Evolutionary conservation across 2,797 vertebrate species (phyloP).

Genomic region (Jordanella pulchra): DNA sequence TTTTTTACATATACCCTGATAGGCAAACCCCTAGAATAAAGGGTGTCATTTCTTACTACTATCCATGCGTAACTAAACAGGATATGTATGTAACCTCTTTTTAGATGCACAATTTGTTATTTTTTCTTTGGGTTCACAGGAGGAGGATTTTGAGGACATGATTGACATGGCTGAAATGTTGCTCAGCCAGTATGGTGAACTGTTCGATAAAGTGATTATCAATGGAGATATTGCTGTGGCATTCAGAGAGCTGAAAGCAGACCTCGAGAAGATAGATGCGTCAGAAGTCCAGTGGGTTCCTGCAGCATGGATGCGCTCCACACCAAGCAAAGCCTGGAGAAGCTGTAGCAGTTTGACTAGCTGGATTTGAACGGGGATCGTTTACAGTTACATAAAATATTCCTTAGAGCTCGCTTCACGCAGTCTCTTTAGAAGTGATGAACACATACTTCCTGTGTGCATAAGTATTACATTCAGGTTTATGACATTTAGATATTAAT

Average conservation of each 20-base stretch:
- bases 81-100: too few species aligned
- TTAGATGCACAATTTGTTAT: not conserved
- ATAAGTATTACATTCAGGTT: not conserved
- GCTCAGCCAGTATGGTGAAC: conserved; percentile 86
- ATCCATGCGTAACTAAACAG: too few species aligned
- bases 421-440: not conserved
- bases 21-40: too few species aligned
- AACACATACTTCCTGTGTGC: not conserved
- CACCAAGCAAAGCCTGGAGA: conserved; percentile 39
- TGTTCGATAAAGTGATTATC: conserved; percentile 89
- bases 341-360: conserved; percentile 49
- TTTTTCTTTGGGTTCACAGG: conserved; percentile 73
- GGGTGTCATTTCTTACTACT: too few species aligned
- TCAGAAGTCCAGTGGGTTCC: conserved; percentile 89
- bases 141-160: conserved; percentile 94
- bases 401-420: not conserved
- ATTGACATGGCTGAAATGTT: conserved; percentile 85
- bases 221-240: conserved; percentile 87
- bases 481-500: conserved; percentile 4
- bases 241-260: conserved; percentile 86
- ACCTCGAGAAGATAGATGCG: conserved; percentile 82
- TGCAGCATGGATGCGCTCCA: conserved; percentile 64
- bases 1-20: too few species aligned
- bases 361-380: conserved; percentile 53
- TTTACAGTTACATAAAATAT: not conserved